Evolutionary conservation across 2,888 invertebrate species (phyloP).

Genomic region (Stenodera caucasica): DNA sequence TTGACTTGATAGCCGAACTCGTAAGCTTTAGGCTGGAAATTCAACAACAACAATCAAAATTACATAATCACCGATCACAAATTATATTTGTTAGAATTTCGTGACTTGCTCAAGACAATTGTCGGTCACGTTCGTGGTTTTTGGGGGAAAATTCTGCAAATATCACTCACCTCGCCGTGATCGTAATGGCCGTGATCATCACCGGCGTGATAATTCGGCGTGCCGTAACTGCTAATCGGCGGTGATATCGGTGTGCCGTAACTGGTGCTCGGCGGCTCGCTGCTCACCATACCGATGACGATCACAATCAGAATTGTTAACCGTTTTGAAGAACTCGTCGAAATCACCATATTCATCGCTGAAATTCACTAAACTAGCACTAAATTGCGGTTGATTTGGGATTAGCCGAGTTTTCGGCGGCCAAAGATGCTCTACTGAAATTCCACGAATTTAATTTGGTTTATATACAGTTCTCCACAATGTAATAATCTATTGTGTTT

Average conservation of each 20-base stretch:
- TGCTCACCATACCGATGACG: too few species aligned
- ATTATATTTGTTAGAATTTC: background rate
- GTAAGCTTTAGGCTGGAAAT: constrained; percentile 70
- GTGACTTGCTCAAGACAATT: constrained; percentile 15
- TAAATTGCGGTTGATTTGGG: background rate
- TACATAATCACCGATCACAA: too few species aligned
- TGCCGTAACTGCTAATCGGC: constrained; percentile 43
- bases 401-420: constrained; percentile 7
- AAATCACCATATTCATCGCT: too few species aligned
- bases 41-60: background rate
- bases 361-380: background rate
- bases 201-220: constrained; percentile 37
- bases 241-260: constrained; percentile 46
- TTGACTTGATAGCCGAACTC: constrained; percentile 81
- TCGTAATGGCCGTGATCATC: constrained; percentile 54
- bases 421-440: constrained; percentile 30
- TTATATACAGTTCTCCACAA: constrained; percentile 48
- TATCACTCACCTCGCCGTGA: constrained; percentile 51
- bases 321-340: too few species aligned
- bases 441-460: constrained; percentile 48
- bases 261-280: constrained; percentile 44
- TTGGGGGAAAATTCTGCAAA: background rate
- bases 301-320: too few species aligned
- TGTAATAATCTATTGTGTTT: constrained; percentile 54
- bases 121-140: constrained; percentile 12